Conservation (phyloP, 1,140 invertebrate species). For the Callitettix versicolor region DNA sequence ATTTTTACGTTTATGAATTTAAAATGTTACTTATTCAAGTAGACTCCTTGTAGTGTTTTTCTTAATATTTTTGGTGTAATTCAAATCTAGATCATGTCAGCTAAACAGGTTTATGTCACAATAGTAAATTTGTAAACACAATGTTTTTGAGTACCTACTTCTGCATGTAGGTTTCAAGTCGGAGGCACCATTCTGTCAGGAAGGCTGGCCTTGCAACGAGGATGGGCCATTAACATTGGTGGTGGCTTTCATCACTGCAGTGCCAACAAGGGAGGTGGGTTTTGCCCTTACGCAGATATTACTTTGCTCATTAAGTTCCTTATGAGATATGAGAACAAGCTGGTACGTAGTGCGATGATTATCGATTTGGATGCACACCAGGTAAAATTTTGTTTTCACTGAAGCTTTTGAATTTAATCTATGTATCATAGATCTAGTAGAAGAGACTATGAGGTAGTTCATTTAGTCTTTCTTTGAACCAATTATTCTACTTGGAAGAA, state of each 20-base stretch:
- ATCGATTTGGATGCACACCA: slow-evolving; percentile 83
- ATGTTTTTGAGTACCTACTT: too few relatives aligned
- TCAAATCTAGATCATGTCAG: too few relatives aligned
- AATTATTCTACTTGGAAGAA: too few relatives aligned
- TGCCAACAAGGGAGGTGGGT: slow-evolving; percentile 61
- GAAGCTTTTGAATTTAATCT: neutral
- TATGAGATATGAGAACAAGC: slow-evolving; percentile 40
- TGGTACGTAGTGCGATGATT: slow-evolving; percentile 64
- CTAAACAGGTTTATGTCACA: too few relatives aligned
- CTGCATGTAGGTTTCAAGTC: slow-evolving; percentile 71
- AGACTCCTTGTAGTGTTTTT: too few relatives aligned
- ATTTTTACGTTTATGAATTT: too few relatives aligned
- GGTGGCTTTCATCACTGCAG: slow-evolving; percentile 81
- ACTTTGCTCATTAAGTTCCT: slow-evolving; percentile 61
- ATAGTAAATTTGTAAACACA: too few relatives aligned
- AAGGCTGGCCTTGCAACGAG: slow-evolving; percentile 63
- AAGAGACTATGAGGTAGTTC: neutral
- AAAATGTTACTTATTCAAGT: too few relatives aligned
- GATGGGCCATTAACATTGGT: slow-evolving; percentile 85
- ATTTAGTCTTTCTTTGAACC: too few relatives aligned
- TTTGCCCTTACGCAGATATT: slow-evolving; percentile 84
- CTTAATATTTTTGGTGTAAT: too few relatives aligned
- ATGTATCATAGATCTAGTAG: neutral
- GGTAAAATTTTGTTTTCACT: slow-evolving; percentile 30
- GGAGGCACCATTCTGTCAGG: slow-evolving; percentile 72